These are phyloP conservation scores for Ptychoptera contaminata DNA, from an alignment of 2,888 invertebrate species.

Conservation along the genomic window DNA sequence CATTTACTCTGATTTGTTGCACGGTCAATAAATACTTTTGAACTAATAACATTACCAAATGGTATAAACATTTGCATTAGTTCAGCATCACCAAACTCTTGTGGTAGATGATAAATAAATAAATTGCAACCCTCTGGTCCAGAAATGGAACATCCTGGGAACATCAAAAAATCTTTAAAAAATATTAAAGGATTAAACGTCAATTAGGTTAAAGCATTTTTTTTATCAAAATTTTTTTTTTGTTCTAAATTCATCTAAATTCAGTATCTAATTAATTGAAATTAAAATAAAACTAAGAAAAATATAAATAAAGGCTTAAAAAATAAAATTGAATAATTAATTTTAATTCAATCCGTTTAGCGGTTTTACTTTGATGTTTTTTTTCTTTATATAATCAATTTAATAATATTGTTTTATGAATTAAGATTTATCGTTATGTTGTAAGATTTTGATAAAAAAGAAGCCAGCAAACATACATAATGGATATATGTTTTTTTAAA, in stretches of 20 bases:
- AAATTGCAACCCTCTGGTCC: constrained; percentile 99
- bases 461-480: too few relatives aligned
- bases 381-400: too few relatives aligned
- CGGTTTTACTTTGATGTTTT: too few relatives aligned
- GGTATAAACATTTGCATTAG: constrained; percentile 99
- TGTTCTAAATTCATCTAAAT: too few relatives aligned
- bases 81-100: constrained; percentile 98
- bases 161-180: constrained; percentile 55
- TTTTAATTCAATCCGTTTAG: too few relatives aligned
- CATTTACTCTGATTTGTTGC: constrained; percentile 99
- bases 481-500: too few relatives aligned
- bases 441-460: too few relatives aligned
- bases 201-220: constrained; percentile 8
- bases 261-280: background rate
- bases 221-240: background rate
- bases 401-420: too few relatives aligned
- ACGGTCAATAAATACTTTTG: constrained; percentile 99
- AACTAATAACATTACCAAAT: constrained; percentile 98
- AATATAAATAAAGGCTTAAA: too few relatives aligned
- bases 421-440: too few relatives aligned
- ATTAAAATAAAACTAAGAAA: too few relatives aligned
- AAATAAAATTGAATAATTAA: too few relatives aligned
- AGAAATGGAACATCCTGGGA: constrained; percentile 85
- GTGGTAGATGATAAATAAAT: constrained; percentile 99
- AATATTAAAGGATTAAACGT: constrained; percentile 25